A percentile compares a stretch with the other conserved stretches of the same genome.
Conservation (phyloP, 2,888 invertebrate species). For the Maniola hyperantus region DNA sequence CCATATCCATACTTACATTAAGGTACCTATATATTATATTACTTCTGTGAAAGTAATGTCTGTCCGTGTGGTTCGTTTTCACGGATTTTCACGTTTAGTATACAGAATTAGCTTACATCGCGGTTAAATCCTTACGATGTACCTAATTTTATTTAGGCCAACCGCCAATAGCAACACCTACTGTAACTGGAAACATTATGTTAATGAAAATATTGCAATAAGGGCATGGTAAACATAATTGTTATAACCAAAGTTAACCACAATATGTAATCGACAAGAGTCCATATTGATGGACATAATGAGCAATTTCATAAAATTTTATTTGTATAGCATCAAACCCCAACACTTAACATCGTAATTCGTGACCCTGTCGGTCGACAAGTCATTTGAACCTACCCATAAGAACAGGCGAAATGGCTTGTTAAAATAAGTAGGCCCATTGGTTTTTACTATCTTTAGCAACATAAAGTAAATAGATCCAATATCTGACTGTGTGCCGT, state of each 20-base stretch:
- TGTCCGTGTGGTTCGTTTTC: too few species aligned
- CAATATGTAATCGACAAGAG: not conserved
- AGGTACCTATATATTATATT: too few species aligned
- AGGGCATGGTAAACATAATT: not conserved
- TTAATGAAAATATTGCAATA: not conserved
- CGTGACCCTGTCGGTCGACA: not conserved
- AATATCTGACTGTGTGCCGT: too few species aligned
- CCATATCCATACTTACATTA: too few species aligned
- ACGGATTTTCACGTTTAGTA: too few species aligned
- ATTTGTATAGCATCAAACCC: not conserved
- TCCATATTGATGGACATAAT: not conserved
- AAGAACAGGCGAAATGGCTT: not conserved
- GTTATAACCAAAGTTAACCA: not conserved
- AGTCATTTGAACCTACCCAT: not conserved
- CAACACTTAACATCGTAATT: not conserved
- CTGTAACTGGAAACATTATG: too few species aligned
- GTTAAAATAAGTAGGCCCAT: not conserved
- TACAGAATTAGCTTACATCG: too few species aligned
- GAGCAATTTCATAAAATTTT: constrained; percentile 7
- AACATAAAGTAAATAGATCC: too few species aligned
- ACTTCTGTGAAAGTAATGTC: too few species aligned
- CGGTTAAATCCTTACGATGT: too few species aligned
- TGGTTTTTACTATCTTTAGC: not conserved
- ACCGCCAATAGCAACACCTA: too few species aligned
- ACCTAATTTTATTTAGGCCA: too few species aligned